Evolutionary conservation across 53 echinoderm and acorn worm genomes (phyloP).

Genomic region (Henricia sp.): DNA sequence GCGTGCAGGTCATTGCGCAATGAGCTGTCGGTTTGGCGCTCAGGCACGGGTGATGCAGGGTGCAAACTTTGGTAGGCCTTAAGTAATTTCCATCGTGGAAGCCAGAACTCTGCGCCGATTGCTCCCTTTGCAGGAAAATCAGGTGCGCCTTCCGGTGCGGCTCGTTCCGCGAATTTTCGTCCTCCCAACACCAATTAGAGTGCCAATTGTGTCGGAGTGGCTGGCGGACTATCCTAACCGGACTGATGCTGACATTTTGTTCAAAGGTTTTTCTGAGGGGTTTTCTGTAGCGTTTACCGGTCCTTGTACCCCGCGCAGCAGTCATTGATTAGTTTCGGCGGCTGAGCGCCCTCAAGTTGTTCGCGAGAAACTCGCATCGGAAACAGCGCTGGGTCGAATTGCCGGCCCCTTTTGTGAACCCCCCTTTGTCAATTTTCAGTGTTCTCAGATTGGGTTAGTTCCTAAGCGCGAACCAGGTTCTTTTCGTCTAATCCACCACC

Average conservation of each 20-base stretch:
- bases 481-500: slow-evolving; percentile 59
- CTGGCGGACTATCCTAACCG: slow-evolving; percentile 2
- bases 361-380: background rate
- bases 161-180: too few relatives aligned
- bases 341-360: slow-evolving; percentile 2
- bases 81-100: too few relatives aligned
- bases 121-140: too few relatives aligned
- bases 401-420: slow-evolving; percentile 18
- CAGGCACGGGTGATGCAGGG: too few relatives aligned
- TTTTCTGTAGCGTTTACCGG: slow-evolving; percentile 7
- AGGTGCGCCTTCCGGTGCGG: too few relatives aligned
- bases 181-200: slow-evolving; percentile 21
- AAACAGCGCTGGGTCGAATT: slow-evolving; percentile 16
- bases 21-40: too few relatives aligned
- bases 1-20: too few relatives aligned
- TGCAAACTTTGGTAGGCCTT: too few relatives aligned
- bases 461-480: slow-evolving; percentile 42
- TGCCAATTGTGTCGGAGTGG: background rate
- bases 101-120: too few relatives aligned
- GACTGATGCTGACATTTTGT: background rate
- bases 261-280: slow-evolving; percentile 13
- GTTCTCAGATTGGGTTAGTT: slow-evolving; percentile 27
- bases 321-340: background rate
- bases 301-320: background rate
- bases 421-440: slow-evolving; percentile 10